phyloP scores from a whole-genome alignment of 2,113 vertebrate species.

The Brachypteracias leptosomus region DNA sequence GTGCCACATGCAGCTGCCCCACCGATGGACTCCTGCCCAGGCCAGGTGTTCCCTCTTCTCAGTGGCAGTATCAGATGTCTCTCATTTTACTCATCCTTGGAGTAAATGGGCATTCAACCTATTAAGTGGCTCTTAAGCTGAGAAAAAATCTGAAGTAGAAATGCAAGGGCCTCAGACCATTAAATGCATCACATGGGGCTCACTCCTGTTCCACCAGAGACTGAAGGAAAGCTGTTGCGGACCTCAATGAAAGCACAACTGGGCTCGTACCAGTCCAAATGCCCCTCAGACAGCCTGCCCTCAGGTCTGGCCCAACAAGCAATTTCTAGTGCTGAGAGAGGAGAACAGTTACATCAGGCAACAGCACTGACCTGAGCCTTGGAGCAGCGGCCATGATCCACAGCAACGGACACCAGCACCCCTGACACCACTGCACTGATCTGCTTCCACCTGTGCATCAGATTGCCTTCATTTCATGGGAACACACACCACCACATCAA shows the following conservation, averaged over 20 bases:
- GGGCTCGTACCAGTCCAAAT: fast-evolving
- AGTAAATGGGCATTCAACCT: neutral
- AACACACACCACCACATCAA: neutral
- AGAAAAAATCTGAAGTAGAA: neutral
- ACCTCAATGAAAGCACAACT: fast-evolving
- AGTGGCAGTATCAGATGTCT: fast-evolving
- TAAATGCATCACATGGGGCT: neutral
- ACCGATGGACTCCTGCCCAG: fast-evolving
- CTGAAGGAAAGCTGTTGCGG: neutral
- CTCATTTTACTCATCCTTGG: neutral
- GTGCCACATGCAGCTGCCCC: fast-evolving
- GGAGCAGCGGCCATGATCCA: fast-evolving
- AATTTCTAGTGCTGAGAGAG: neutral
- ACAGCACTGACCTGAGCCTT: neutral
- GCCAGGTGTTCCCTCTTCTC: no score
- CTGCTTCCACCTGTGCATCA: fast-evolving
- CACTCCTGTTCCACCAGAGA: neutral
- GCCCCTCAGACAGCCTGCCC: fast-evolving
- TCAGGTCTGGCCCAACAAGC: neutral
- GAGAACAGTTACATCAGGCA: neutral
- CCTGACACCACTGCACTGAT: fast-evolving
- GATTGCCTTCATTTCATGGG: neutral
- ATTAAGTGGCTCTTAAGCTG: neutral
- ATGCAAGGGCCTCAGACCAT: neutral
- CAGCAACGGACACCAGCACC: neutral